A percentile compares a stretch with the other conserved stretches of the same genome.
Conservation (phyloP, 2,888 invertebrate genomes). For the Pristionchus mayeri region DNA sequence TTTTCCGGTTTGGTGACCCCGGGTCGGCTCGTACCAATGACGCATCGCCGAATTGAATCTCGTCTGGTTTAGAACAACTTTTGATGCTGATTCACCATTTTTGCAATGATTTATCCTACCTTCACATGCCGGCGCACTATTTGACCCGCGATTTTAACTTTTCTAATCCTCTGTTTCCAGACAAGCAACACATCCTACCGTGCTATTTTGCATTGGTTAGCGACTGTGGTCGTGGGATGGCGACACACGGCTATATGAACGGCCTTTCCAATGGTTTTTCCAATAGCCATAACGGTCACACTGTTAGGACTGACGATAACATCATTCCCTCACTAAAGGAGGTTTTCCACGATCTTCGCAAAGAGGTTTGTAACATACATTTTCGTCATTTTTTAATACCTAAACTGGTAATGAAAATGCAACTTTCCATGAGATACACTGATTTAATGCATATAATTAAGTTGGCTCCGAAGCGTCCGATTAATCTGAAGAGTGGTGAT, state of each 20-base stretch:
- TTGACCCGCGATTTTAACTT: neutral
- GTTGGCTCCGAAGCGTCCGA: neutral
- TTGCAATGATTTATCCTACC: neutral
- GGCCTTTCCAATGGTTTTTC: neutral
- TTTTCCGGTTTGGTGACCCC: no score
- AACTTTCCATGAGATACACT: no score
- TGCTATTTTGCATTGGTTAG: neutral
- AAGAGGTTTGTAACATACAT: neutral
- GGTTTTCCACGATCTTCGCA: neutral
- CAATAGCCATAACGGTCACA: neutral
- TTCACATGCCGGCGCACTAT: neutral
- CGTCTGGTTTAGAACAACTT: slow-evolving; percentile 3
- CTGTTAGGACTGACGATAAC: neutral
- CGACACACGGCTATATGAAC: neutral
- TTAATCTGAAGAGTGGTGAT: slow-evolving; percentile 27
- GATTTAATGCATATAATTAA: no score
- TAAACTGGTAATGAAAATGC: no score
- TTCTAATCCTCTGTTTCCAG: neutral
- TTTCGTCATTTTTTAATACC: no score
- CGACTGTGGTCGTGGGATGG: neutral
- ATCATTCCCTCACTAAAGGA: neutral
- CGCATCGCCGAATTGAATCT: slow-evolving; percentile 17
- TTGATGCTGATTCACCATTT: slow-evolving; percentile 5
- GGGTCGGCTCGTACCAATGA: no score
- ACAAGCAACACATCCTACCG: neutral